Percentiles rank a stretch among this genome's conserved stretches.
These are phyloP conservation scores for Leptoclinus maculatus DNA, from an alignment of 2,797 vertebrate genomes.

Conservation along the genomic window DNA sequence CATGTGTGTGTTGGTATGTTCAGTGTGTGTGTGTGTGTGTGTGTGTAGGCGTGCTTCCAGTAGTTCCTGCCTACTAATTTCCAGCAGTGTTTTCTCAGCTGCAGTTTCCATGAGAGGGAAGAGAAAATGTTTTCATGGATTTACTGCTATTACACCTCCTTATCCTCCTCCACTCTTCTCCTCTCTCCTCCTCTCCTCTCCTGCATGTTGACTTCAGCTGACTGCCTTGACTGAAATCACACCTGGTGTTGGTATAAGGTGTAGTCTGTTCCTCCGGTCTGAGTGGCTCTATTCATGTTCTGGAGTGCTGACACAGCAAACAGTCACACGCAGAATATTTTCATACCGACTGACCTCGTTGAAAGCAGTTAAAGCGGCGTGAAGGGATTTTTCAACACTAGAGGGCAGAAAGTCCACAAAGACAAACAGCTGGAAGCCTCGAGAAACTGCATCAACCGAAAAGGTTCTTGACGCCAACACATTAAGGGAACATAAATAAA, in stretches of 20 bases:
- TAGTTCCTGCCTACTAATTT: slow-evolving; percentile 69
- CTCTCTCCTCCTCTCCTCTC: neutral
- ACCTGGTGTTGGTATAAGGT: slow-evolving; percentile 68
- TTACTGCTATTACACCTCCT: slow-evolving; percentile 67
- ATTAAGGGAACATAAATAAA: neutral
- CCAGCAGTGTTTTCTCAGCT: slow-evolving; percentile 77
- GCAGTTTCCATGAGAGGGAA: slow-evolving; percentile 69
- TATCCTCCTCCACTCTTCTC: slow-evolving; percentile 47
- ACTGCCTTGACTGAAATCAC: slow-evolving; percentile 60
- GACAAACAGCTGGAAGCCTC: neutral
- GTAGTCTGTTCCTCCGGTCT: slow-evolving; percentile 61
- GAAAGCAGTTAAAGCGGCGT: slow-evolving; percentile 18
- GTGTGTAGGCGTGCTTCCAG: slow-evolving; percentile 62
- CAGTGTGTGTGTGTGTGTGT: slow-evolving; percentile 43
- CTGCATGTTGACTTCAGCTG: slow-evolving; percentile 41
- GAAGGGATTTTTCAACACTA: slow-evolving; percentile 26
- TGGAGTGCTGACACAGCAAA: slow-evolving; percentile 60
- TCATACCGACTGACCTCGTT: slow-evolving; percentile 28
- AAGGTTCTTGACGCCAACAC: neutral
- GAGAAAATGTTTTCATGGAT: slow-evolving; percentile 74
- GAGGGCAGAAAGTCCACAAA: slow-evolving; percentile 19
- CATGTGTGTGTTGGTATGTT: slow-evolving; percentile 10
- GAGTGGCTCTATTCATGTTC: slow-evolving; percentile 67
- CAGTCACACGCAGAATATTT: slow-evolving; percentile 35
- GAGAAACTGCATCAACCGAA: neutral